phyloP scores from a whole-genome alignment of 2,888 invertebrate genomes.

The Ophion obscuratus region DNA sequence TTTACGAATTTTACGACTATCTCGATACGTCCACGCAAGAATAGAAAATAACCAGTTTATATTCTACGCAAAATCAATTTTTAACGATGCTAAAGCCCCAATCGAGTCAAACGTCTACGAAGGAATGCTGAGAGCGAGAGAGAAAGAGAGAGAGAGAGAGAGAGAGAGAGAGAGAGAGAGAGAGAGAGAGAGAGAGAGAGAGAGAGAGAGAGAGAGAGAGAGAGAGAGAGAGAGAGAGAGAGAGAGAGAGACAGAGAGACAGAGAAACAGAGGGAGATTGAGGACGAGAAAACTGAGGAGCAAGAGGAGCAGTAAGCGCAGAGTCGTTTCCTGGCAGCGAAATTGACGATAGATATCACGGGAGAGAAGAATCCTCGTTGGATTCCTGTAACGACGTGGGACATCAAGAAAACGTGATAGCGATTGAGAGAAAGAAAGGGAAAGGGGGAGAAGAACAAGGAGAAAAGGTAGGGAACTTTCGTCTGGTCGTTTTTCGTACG shows the following conservation, averaged over 20 bases:
- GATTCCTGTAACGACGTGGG: constrained; percentile 55
- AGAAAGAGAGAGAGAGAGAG: constrained; percentile 4
- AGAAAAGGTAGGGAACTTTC: constrained; percentile 30
- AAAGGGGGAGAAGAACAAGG: constrained; percentile 19
- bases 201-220: constrained; percentile 7
- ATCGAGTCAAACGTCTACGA: constrained; percentile 2
- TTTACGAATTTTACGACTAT: constrained; percentile 23
- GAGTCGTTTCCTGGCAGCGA: constrained; percentile 47
- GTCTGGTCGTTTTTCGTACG: constrained; percentile 48
- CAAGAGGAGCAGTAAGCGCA: constrained; percentile 27
- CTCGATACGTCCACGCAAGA: neutral
- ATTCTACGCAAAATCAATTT: constrained; percentile 46
- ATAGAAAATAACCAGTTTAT: constrained; percentile 32
- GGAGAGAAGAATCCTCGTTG: constrained; percentile 43
- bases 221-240: constrained; percentile 18
- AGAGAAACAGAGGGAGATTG: constrained; percentile 17
- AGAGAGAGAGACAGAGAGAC: constrained; percentile 7
- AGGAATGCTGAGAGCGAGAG: neutral
- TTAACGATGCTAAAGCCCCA: constrained; percentile 19
- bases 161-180: neutral
- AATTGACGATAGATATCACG: constrained; percentile 56
- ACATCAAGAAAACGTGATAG: constrained; percentile 59
- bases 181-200: constrained; percentile 11
- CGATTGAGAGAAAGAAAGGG: constrained; percentile 29
- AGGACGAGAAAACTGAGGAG: constrained; percentile 3